A percentile compares a stretch with the other conserved stretches of the same genome.
Conservation (phyloP, 2,888 invertebrate species). For the Rhodophaea formosa region DNA sequence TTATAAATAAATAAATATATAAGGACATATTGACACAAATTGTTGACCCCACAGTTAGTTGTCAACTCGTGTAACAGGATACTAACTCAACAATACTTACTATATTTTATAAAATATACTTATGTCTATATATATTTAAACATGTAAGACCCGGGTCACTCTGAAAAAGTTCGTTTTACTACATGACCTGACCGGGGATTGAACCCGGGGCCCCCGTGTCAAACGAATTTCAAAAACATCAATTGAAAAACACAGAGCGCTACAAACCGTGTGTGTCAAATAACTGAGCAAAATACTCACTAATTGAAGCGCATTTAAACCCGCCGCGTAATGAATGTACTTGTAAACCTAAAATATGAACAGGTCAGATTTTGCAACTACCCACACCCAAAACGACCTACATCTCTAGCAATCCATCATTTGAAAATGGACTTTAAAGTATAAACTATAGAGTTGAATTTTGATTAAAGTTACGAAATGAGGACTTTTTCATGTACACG, state of each 20-base stretch:
- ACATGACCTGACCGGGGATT: too few relatives aligned
- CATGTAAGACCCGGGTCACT: too few relatives aligned
- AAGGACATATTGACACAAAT: too few relatives aligned
- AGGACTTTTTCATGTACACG: slow-evolving; percentile 1
- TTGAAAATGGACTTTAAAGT: background rate
- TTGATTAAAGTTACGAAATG: background rate
- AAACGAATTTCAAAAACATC: background rate
- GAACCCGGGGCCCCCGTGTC: too few relatives aligned
- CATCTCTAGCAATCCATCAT: background rate
- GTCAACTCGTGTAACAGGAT: too few relatives aligned
- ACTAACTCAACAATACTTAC: too few relatives aligned
- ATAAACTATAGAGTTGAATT: background rate
- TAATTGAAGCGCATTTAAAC: slow-evolving; percentile 10
- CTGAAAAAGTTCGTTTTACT: too few relatives aligned
- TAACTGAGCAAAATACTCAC: slow-evolving; percentile 10
- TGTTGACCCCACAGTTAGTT: too few relatives aligned
- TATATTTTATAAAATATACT: too few relatives aligned
- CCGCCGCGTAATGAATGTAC: slow-evolving; percentile 26
- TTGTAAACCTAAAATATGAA: slow-evolving; percentile 28
- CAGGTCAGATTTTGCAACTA: slow-evolving; percentile 19
- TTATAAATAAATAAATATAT: too few relatives aligned
- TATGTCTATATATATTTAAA: too few relatives aligned
- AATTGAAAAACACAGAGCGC: background rate
- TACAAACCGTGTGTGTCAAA: slow-evolving; percentile 9
- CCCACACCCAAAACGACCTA: background rate